Base-by-base conservation (phyloP, 2,888 invertebrate genomes). In the Sussaba pulchella region DNA sequence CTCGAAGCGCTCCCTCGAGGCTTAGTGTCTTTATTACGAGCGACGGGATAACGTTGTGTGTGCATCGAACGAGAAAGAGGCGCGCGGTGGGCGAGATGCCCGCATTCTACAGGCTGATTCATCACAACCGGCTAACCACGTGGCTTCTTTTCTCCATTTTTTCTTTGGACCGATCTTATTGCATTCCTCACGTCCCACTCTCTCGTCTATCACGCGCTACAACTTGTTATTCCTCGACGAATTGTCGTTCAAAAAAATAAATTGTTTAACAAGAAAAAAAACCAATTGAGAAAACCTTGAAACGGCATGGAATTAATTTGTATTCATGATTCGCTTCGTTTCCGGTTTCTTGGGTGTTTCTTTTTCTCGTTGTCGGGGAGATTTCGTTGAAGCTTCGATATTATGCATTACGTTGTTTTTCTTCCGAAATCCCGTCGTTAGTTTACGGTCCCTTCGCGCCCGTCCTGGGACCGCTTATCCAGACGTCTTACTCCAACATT, bases 51-150 rank as follows among this genome's bases (percentile, higher is more conserved):
- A 36, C 26, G 26, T 10, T 26, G 14, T 39, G 41, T 21, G 41
- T 41, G 26, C 26, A 31, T 47, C n/a, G 31, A 47, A 36, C 41
- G 52, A 64, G 67, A 63, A 78, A 63, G 69, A 31, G 36, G 45
- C 45, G 66, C 61, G 47, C 39, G 74, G 54, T 47, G 54, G 19
- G 67, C 87, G 75, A 82, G 81, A 80, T 82, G 81, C 81, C 84
- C 85, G 87, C 88, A 89, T 89, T 89, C 89, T 87, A 87, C 87
- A 85, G 86, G 83, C 76, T 80, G 85, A 86, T 86, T 88, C 88
- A 81, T 75, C 76, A 67, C 8, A 73, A 61, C 52, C 50, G 54
- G 26, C 31, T 39, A 24, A 63, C 17, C 61, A 61, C 41, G 61
- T 61, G 61, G 21, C 50, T 3, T 50, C 21, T 24, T 57, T n/a